Base-by-base conservation (phyloP, 2,888 invertebrate genomes). In the Mylabris sibirica region DNA sequence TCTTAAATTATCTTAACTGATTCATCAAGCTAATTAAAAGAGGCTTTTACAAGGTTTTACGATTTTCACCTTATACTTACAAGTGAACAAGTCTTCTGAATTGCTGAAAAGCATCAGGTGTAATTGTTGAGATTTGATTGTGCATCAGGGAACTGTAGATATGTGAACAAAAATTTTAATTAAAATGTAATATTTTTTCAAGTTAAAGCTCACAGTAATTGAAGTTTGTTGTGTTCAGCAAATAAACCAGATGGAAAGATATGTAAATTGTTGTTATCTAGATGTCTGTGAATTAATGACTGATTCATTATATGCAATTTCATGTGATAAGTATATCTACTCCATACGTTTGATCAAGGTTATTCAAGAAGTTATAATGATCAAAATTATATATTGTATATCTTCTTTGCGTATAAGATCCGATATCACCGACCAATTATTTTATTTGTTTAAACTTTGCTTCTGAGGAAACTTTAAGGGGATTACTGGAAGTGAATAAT, bases 191-290 rank as follows among this genome's bases (percentile, higher is more conserved):
- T n/a, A n/a, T n/a, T n/a, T n/a, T n/a, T n/a, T n/a, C n/a, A n/a
- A n/a, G n/a, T 44, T 8, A 14, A 24, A 67, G 85, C 86, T 86
- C 79, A 86, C 86, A 86, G 75, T 41, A 80, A 79, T 72, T 77
- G 79, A 69, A 86, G 75, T 63, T 78, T 72, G 77, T 85, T 86
- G 63, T 78, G 78, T 6, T 75, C 70, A 11, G 83, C 76, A 75
- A 86, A 86, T 61, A 85, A 76, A 72, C 83, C 77, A 41, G 78
- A 78, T 34, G 85, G 84, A 67, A 86, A 75, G 41, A 73, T 75
- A 64, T 75, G 75, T 67, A 87, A 78, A 72, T 81, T 79, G 77
- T 87, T 87, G 76, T 85, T 84, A 76, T 86, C 85, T 79, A 87
- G 77, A 76, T 86, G 82, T 70, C 86, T 86, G 77, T 20, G 73